Evolutionary conservation across 2,113 vertebrate species (phyloP).

Genomic region (Gymnobelideus leadbeateri): DNA sequence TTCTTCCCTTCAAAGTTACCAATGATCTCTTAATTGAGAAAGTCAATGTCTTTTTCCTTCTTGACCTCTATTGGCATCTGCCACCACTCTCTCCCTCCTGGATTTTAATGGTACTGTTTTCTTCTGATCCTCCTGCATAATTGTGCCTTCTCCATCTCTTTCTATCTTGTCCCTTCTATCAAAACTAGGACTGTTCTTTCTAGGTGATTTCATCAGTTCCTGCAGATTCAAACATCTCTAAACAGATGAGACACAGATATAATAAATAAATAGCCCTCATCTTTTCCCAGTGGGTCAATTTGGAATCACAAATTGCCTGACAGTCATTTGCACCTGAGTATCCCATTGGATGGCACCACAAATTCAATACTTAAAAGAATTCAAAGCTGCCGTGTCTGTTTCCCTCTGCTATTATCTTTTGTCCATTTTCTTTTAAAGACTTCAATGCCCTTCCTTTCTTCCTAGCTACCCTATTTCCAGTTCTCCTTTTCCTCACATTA

Average conservation of each 20-base stretch:
- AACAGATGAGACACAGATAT: neutral
- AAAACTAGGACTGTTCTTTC: neutral
- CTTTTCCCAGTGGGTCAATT: neutral
- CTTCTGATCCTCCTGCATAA: neutral
- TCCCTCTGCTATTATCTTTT: neutral
- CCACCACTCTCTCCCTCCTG: neutral
- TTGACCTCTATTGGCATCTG: neutral
- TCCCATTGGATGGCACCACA: neutral
- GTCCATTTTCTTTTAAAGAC: neutral
- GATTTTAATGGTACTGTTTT: neutral
- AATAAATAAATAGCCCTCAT: neutral
- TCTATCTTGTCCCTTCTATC: neutral
- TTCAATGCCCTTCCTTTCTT: neutral
- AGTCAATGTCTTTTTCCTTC: neutral
- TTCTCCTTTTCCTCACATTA: neutral
- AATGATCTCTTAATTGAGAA: neutral
- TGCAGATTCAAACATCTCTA: neutral
- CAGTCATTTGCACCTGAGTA: neutral
- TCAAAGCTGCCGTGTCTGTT: neutral
- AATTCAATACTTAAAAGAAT: neutral
- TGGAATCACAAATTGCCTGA: neutral
- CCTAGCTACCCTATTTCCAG: neutral
- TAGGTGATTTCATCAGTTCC: neutral
- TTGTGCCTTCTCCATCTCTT: neutral
- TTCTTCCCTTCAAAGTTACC: neutral